phyloP scores from a whole-genome alignment of 2,797 vertebrate genomes.

The Tenualosa thibaudeaui region DNA sequence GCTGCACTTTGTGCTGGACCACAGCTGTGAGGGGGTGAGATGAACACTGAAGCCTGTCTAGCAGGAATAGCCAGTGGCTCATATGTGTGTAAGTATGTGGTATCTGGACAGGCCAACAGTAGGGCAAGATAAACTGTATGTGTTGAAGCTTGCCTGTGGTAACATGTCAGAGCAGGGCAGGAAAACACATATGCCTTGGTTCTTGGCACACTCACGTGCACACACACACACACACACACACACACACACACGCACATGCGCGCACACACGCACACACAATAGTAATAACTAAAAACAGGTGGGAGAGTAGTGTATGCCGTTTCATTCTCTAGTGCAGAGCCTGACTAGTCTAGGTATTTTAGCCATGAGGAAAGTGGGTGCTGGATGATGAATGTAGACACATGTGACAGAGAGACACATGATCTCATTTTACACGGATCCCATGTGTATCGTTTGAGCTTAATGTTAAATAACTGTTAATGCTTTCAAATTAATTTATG shows the following conservation, averaged over 20 bases:
- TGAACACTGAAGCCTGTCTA: no score
- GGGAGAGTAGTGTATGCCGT: no score
- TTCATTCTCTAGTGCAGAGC: not conserved
- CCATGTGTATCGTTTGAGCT: not conserved
- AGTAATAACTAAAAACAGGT: no score
- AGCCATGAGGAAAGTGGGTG: not conserved
- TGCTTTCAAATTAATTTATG: not conserved
- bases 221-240: conserved; percentile 2
- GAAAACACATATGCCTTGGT: no score
- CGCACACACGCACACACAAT: not conserved
- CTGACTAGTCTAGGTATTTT: not conserved
- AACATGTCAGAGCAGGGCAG: not conserved
- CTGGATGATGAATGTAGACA: not conserved
- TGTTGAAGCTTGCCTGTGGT: not conserved
- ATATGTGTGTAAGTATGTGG: conserved; percentile 30
- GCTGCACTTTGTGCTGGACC: no score
- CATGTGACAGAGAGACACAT: not conserved
- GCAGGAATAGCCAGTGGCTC: not conserved
- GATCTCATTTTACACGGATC: not conserved
- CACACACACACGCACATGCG: conserved; percentile 4
- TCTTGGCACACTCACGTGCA: not conserved
- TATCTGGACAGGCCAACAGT: not conserved
- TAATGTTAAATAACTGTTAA: not conserved
- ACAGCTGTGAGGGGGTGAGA: no score
- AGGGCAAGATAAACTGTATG: not conserved